Conservation (phyloP, 1,140 invertebrate genomes). For the Diorhabda carinulata region DNA sequence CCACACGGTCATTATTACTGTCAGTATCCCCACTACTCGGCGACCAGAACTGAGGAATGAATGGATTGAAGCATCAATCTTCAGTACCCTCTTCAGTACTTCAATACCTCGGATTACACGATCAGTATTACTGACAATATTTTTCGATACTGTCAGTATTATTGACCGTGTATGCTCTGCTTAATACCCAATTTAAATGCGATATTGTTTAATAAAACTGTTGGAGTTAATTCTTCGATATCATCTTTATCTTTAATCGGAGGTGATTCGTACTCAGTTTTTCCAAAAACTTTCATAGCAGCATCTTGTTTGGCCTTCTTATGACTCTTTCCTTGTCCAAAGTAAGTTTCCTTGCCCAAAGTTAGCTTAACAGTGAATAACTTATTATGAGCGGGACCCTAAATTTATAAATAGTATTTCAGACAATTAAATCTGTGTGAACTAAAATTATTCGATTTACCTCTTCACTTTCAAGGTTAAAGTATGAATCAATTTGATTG, state of each 20-base stretch:
- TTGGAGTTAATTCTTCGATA: constrained; percentile 30
- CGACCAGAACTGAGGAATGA: too few relatives aligned
- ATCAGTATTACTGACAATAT: too few relatives aligned
- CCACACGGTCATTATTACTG: too few relatives aligned
- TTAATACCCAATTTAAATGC: constrained; percentile 35
- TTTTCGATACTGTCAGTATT: too few relatives aligned
- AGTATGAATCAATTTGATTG: constrained; percentile 12
- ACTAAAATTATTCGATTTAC: not conserved
- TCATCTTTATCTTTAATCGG: constrained; percentile 29
- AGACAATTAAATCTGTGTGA: not conserved
- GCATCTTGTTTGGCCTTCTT: constrained; percentile 37
- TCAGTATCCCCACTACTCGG: too few relatives aligned
- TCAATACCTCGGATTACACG: too few relatives aligned
- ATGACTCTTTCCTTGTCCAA: constrained; percentile 31
- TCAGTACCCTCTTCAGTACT: too few relatives aligned
- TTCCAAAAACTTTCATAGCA: constrained; percentile 29
- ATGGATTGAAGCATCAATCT: too few relatives aligned
- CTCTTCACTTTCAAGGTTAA: constrained; percentile 12
- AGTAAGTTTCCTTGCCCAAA: constrained; percentile 37
- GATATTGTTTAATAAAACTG: constrained; percentile 38
- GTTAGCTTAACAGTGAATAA: constrained; percentile 33
- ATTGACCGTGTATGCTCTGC: too few relatives aligned
- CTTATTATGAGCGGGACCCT: constrained; percentile 36
- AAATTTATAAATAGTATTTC: constrained; percentile 12
- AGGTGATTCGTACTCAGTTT: constrained; percentile 35